These are phyloP conservation scores for Sula dactylatra DNA, from an alignment of 2,113 vertebrate genomes.

Conservation along the genomic window DNA sequence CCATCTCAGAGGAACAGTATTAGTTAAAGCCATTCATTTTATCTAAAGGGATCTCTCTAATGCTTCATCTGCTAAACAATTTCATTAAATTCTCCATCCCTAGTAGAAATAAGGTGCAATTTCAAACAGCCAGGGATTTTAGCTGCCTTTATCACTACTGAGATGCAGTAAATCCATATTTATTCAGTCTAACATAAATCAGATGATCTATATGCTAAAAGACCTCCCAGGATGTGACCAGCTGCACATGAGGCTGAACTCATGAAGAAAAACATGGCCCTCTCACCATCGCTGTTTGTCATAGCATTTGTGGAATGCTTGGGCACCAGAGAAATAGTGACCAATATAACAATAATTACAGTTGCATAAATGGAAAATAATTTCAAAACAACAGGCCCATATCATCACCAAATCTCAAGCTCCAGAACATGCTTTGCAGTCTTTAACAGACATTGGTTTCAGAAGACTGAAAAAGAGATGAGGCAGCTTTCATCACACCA, in stretches of 20 bases:
- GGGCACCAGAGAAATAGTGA: background rate
- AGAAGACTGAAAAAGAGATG: background rate
- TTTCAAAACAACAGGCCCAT: background rate
- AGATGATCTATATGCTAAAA: background rate
- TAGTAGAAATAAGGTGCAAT: background rate
- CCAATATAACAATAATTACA: background rate
- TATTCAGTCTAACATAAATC: background rate
- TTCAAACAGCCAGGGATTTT: background rate
- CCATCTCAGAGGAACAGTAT: background rate
- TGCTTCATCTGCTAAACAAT: constrained; percentile 12
- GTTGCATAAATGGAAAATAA: background rate
- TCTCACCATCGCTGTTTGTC: background rate
- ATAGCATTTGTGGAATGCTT: background rate
- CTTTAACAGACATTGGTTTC: background rate
- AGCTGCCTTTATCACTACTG: background rate
- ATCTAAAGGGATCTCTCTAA: background rate
- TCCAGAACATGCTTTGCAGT: background rate
- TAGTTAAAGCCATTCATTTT: constrained; percentile 7
- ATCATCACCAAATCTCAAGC: fast-evolving
- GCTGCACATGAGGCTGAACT: background rate
- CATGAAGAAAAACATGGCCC: background rate
- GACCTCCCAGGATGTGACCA: background rate
- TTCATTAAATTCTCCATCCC: background rate
- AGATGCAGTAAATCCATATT: background rate
- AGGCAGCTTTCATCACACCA: constrained; percentile 18